phyloP scores from a whole-genome alignment of 2,797 vertebrate genomes.

The Cirrhinus molitorella region DNA sequence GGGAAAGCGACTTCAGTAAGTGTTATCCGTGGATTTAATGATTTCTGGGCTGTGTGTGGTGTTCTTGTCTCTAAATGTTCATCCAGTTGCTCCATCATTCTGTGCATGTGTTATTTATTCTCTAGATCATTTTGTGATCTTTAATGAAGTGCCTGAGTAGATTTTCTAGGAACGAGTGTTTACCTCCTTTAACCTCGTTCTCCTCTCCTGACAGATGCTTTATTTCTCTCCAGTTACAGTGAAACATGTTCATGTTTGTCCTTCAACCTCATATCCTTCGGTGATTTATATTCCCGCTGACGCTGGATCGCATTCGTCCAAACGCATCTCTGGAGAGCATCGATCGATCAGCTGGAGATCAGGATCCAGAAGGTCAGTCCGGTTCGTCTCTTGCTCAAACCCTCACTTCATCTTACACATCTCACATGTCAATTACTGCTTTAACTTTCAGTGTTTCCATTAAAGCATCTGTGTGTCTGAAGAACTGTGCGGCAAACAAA shows the following conservation, averaged over 20 bases:
- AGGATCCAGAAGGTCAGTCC: slow-evolving; percentile 5
- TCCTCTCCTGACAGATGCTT: neutral
- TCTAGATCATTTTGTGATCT: too few species aligned
- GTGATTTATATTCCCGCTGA: neutral
- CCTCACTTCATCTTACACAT: neutral
- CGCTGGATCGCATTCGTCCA: neutral
- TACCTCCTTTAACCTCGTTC: neutral
- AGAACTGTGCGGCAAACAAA: slow-evolving; percentile 34
- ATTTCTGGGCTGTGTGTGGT: neutral
- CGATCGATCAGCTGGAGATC: neutral
- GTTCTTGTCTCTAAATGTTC: neutral
- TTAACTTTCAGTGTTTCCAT: slow-evolving; percentile 34
- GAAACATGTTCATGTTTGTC: neutral
- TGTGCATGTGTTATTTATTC: too few species aligned
- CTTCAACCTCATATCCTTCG: neutral
- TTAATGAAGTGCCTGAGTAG: too few species aligned
- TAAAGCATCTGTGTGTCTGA: slow-evolving; percentile 26
- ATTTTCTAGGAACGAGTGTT: too few species aligned
- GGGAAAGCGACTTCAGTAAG: neutral
- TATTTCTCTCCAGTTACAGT: neutral
- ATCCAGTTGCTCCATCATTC: too few species aligned
- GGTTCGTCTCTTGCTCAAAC: neutral
- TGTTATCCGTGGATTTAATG: neutral
- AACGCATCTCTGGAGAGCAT: too few species aligned
- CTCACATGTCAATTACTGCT: neutral